phyloP scores from a whole-genome alignment of 2,113 vertebrate species.

The Origma solitaria region DNA sequence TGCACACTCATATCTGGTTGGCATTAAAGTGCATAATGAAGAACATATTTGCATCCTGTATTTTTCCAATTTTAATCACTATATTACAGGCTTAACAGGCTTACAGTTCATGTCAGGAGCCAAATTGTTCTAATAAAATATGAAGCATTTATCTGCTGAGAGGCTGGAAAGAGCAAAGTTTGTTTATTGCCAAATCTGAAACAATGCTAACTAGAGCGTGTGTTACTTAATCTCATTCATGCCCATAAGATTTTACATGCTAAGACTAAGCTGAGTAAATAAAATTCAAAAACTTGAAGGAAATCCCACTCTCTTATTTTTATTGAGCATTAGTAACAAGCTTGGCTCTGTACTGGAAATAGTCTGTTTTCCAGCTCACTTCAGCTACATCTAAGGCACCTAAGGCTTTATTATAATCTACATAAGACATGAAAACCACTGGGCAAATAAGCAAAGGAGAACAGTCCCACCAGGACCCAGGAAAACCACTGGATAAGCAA shows the following conservation, averaged over 20 bases:
- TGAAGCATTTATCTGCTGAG: conserved; percentile 33
- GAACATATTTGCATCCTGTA: conserved; percentile 82
- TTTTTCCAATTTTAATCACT: conserved; percentile 67
- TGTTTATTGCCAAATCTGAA: conserved; percentile 55
- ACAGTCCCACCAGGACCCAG: background rate
- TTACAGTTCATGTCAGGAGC: conserved; percentile 47
- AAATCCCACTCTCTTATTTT: conserved; percentile 9
- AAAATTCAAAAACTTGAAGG: conserved; percentile 70
- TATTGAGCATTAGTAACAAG: background rate
- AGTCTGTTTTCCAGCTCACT: background rate
- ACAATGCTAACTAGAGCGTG: conserved; percentile 24
- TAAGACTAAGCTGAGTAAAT: conserved; percentile 71
- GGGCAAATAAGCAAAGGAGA: background rate
- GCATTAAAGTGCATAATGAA: conserved; percentile 77
- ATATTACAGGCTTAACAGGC: conserved; percentile 56
- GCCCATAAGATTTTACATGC: conserved; percentile 72
- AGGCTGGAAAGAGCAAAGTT: conserved; percentile 35
- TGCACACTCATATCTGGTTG: conserved; percentile 55
- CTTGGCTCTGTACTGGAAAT: background rate
- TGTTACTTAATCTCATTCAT: conserved; percentile 73
- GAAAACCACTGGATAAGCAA: background rate
- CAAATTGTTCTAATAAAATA: conserved; percentile 61
- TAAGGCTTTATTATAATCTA: background rate
- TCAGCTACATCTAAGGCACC: background rate
- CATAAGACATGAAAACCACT: background rate